Percentiles rank a stretch among this genome's conserved stretches.
These are phyloP conservation scores for Fratercula arctica DNA, from an alignment of 2,797 vertebrate species.

Conservation along the genomic window DNA sequence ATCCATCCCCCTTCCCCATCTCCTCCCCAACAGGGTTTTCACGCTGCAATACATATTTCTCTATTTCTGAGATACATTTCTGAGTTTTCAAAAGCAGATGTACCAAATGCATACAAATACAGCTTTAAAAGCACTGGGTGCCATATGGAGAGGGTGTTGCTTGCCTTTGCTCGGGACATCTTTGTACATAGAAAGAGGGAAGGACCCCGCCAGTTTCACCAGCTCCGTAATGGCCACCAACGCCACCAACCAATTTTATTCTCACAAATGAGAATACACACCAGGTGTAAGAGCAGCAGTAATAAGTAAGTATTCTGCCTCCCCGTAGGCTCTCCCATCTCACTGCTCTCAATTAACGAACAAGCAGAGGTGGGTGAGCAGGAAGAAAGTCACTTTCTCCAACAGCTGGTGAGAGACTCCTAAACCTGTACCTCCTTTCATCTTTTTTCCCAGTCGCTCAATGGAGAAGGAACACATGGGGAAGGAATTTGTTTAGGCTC, in stretches of 20 bases:
- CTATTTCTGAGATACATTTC: background rate
- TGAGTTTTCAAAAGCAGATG: background rate
- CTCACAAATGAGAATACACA: background rate
- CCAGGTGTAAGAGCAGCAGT: background rate
- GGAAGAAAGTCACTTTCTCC: background rate
- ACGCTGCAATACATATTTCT: background rate
- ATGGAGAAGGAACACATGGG: background rate
- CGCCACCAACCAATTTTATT: background rate
- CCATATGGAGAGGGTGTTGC: background rate
- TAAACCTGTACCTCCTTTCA: background rate
- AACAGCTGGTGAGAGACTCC: background rate
- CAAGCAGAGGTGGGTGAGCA: background rate
- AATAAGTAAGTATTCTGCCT: background rate
- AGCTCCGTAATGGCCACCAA: background rate
- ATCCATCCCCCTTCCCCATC: background rate
- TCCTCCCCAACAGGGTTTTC: background rate
- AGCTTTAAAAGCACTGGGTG: background rate
- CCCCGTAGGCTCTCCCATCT: fast-evolving
- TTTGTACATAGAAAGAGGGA: background rate
- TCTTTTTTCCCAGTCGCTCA: background rate
- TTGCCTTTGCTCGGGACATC: background rate
- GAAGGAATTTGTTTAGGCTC: background rate
- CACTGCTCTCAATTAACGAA: background rate
- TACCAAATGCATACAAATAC: background rate
- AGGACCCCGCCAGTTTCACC: background rate